These are phyloP conservation scores for Limanda limanda DNA, from an alignment of 2,113 vertebrate species.

Conservation along the genomic window DNA sequence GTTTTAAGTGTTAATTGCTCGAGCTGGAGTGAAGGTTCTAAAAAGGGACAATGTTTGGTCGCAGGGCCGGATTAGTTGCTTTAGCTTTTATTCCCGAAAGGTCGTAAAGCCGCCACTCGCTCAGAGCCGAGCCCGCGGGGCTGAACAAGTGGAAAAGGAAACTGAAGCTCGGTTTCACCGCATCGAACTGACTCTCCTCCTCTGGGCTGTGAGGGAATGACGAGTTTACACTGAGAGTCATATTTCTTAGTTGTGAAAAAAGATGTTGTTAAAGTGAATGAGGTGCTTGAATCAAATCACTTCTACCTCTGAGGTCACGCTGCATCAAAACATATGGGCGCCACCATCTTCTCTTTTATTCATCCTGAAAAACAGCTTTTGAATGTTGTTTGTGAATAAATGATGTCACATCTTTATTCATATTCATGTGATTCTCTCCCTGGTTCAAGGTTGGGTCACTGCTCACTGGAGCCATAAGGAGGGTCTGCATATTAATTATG, in stretches of 20 bases:
- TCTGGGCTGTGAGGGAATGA: slow-evolving; percentile 7
- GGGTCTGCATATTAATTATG: slow-evolving; percentile 14
- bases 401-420: slow-evolving; percentile 15
- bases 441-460: slow-evolving; percentile 36
- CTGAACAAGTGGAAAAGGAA: slow-evolving; percentile 48
- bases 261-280: slow-evolving; percentile 17
- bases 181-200: slow-evolving; percentile 15
- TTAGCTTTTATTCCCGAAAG: slow-evolving; percentile 67
- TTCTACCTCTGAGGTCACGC: slow-evolving; percentile 18
- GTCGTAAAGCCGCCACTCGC: slow-evolving; percentile 79
- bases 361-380: slow-evolving; percentile 20
- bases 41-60: slow-evolving; percentile 42
- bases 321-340: slow-evolving; percentile 29
- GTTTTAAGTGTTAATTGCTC: slow-evolving; percentile 1
- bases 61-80: slow-evolving; percentile 67
- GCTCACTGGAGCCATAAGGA: slow-evolving; percentile 16
- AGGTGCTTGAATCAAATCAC: slow-evolving; percentile 11
- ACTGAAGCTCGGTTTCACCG: slow-evolving; percentile 37
- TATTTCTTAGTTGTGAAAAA: slow-evolving; percentile 39
- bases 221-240: slow-evolving; percentile 19
- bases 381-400: slow-evolving; percentile 27
- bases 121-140: slow-evolving; percentile 52
- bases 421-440: slow-evolving; percentile 26
- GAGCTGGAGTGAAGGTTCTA: slow-evolving; percentile 15
- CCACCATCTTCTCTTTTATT: slow-evolving; percentile 16